Conservation (phyloP, 2,797 vertebrate species). For the Euthynnus affinis region DNA sequence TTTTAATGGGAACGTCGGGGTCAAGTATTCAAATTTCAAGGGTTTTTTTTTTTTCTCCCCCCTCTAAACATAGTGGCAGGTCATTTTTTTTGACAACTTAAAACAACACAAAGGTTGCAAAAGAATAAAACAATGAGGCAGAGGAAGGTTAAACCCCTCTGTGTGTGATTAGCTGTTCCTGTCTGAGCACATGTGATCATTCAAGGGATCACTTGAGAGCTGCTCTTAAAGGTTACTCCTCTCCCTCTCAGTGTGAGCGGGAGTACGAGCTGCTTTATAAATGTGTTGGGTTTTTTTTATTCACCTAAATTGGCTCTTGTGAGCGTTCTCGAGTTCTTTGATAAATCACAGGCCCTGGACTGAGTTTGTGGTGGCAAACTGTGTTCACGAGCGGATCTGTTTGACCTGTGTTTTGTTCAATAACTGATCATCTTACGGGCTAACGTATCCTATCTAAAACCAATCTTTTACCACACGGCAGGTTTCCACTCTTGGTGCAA, state of each 20-base stretch:
- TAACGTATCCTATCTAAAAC: background rate
- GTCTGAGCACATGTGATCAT: background rate
- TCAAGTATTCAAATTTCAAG: too few relatives aligned
- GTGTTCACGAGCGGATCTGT: background rate
- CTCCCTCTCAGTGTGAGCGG: background rate
- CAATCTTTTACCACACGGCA: constrained; percentile 6
- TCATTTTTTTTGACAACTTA: too few relatives aligned
- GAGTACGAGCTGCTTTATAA: too few relatives aligned
- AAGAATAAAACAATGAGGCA: background rate
- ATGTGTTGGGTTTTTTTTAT: too few relatives aligned
- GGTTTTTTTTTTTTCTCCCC: too few relatives aligned
- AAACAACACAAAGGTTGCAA: too few relatives aligned
- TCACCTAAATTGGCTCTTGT: background rate
- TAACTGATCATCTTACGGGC: background rate
- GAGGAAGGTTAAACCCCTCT: background rate
- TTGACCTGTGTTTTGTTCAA: background rate
- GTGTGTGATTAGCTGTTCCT: background rate
- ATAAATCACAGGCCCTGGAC: too few relatives aligned
- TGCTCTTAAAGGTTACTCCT: background rate
- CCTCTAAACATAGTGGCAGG: too few relatives aligned
- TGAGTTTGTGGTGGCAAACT: background rate
- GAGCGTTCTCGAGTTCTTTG: background rate
- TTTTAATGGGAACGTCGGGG: too few relatives aligned
- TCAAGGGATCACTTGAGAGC: constrained; percentile 2
- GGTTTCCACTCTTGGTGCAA: background rate